Evolutionary conservation across 2,113 vertebrate species (phyloP).

Genomic region (Bucco capensis): DNA sequence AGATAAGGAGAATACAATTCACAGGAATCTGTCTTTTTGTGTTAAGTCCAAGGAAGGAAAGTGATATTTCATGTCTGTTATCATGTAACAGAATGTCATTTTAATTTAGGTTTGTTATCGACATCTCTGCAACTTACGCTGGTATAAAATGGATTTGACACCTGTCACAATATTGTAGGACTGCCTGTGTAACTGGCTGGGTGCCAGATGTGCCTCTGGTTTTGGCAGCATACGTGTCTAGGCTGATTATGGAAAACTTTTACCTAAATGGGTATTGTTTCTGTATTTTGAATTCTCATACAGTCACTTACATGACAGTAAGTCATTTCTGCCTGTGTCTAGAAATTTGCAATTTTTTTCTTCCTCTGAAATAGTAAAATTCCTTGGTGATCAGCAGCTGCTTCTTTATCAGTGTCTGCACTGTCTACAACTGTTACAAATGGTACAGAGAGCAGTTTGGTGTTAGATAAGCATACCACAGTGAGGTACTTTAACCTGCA

Average conservation of each 20-base stretch:
- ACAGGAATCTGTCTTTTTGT: neutral
- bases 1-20: neutral
- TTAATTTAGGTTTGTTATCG: neutral
- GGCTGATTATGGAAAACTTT: neutral
- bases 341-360: neutral
- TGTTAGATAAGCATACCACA: neutral
- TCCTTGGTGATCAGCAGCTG: neutral
- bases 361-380: neutral
- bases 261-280: neutral
- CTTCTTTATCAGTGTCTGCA: neutral
- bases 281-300: neutral
- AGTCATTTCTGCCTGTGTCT: neutral
- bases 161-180: neutral
- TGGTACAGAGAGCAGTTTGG: neutral
- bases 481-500: neutral
- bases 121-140: neutral
- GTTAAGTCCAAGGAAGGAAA: neutral
- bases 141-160: neutral
- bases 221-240: neutral
- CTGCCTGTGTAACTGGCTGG: neutral
- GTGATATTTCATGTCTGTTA: neutral
- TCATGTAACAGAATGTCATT: neutral
- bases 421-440: neutral
- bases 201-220: neutral
- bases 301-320: neutral